Base-by-base conservation (phyloP, 92 coral and sea anemone genomes). In the Epizoanthus stellaris region DNA sequence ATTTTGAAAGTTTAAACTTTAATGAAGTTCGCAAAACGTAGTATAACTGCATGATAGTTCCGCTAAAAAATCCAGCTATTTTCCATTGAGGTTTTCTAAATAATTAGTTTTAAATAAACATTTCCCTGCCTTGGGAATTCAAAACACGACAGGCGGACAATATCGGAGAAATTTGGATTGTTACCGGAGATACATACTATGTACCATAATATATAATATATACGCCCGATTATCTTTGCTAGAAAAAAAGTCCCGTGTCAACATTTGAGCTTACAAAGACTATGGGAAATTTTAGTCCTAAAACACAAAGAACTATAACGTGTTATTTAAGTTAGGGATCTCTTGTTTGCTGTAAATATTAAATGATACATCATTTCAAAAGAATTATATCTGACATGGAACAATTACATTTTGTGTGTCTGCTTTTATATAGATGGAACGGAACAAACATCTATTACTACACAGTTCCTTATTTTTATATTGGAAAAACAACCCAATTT, bases 1-100 rank as follows among this genome's bases (percentile, higher is more conserved):
- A 30, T 42, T 58, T 58, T 76, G 66, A 76, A 58, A 58, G 17
- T 59, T 76, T 76, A 76, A 76, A 58, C 7, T 59, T 76, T 76
- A 59, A 76, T 76, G 67, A 76, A 76, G 82, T 59, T 60, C 49
- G 54, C 65, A n/a, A 39, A 11, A 60, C 64, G 40, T 60, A 3
- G 30, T 42, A 49, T 43, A 20, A 79, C 45, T 62, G 23, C 9
- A 40, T 14, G 21, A 4, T 12, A 11, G 63, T 12, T 5, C 16
- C 52, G 17, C 53, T 39, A 43, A 43, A 36, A 63, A 23, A 10
- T 7, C 14, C 64, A 19, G 21, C 16, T 10, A n/a, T 72, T 34
- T 68, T 72, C 4, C n/a, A 20, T 43, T 40, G 21, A 19, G 17
- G 45, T 19, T 43, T 40, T 79, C 14, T 12, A 38, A 61, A 76